Conservation (phyloP, 1,140 invertebrate genomes). For the Cylas formicarius region DNA sequence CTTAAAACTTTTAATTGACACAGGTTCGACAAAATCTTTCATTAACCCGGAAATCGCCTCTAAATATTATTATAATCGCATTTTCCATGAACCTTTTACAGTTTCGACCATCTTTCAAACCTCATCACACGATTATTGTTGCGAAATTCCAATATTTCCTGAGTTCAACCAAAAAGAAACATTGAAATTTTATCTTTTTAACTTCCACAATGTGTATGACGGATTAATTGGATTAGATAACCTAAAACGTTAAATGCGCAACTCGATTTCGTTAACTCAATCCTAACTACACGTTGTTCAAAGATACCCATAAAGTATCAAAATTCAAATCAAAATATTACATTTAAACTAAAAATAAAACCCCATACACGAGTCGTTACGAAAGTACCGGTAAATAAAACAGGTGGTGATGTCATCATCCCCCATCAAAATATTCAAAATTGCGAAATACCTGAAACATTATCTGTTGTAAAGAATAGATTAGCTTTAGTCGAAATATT, state of each 20-base stretch:
- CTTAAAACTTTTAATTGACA: slow-evolving; percentile 10
- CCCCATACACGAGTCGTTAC: background rate
- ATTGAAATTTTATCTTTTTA: slow-evolving; percentile 5
- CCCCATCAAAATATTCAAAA: slow-evolving; percentile 1
- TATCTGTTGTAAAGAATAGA: background rate
- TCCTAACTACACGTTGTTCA: background rate
- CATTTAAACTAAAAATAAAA: slow-evolving; percentile 4
- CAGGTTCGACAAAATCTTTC: slow-evolving; percentile 11
- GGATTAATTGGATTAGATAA: slow-evolving; percentile 4
- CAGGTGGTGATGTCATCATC: background rate
- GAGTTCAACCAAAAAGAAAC: background rate
- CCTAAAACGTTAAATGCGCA: slow-evolving; percentile 5
- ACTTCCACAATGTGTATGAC: slow-evolving; percentile 1
- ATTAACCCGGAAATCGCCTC: slow-evolving; percentile 9
- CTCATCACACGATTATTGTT: slow-evolving; percentile 2
- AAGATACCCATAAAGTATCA: no score
- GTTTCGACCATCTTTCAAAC: slow-evolving; percentile 8
- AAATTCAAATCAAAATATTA: no score
- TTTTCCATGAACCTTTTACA: slow-evolving; percentile 2
- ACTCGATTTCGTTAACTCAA: slow-evolving; percentile 4
- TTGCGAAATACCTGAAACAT: slow-evolving; percentile 6
- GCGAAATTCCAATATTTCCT: slow-evolving; percentile 6
- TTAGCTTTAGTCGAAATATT: slow-evolving; percentile 1
- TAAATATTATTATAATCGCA: slow-evolving; percentile 3
- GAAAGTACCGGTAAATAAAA: slow-evolving; percentile 5